Evolutionary conservation across 1,140 invertebrate genomes (phyloP).

Genomic region (Penaeus japonicus): DNA sequence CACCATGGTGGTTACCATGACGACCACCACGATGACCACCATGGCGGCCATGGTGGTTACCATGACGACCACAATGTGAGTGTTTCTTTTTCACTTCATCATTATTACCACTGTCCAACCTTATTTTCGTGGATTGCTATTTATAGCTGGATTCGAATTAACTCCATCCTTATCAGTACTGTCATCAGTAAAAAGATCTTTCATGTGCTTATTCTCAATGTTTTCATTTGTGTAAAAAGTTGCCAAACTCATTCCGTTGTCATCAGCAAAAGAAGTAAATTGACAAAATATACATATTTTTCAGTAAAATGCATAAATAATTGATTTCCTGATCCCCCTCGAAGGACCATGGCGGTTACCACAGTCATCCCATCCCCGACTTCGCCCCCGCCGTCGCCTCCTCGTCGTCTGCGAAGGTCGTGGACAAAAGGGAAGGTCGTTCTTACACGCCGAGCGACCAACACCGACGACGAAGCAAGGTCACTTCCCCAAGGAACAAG

Average conservation of each 20-base stretch:
- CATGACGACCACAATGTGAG: not conserved
- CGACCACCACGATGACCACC: not conserved
- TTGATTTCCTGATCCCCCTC: not conserved
- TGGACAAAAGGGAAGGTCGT: not conserved
- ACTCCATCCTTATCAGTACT: no score
- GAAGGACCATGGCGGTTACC: conserved; percentile 57
- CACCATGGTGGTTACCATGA: not conserved
- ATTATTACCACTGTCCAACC: not conserved
- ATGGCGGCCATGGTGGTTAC: conserved; percentile 35
- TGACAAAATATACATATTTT: no score
- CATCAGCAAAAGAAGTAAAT: no score
- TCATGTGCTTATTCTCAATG: no score
- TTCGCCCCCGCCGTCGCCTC: not conserved
- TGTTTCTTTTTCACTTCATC: not conserved
- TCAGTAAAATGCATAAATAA: no score
- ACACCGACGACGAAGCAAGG: not conserved
- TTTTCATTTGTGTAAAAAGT: no score
- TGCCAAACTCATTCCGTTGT: no score
- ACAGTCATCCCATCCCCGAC: conserved; percentile 62
- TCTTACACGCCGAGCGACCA: not conserved
- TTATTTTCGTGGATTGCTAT: no score
- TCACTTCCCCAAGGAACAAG: not conserved
- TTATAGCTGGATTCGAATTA: no score
- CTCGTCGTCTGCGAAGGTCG: not conserved
- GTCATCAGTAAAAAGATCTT: no score